A percentile compares a stretch with the other conserved stretches of the same genome.
phyloP scores from a whole-genome alignment of 2,113 vertebrate species.

The Siphamia tubifer region DNA sequence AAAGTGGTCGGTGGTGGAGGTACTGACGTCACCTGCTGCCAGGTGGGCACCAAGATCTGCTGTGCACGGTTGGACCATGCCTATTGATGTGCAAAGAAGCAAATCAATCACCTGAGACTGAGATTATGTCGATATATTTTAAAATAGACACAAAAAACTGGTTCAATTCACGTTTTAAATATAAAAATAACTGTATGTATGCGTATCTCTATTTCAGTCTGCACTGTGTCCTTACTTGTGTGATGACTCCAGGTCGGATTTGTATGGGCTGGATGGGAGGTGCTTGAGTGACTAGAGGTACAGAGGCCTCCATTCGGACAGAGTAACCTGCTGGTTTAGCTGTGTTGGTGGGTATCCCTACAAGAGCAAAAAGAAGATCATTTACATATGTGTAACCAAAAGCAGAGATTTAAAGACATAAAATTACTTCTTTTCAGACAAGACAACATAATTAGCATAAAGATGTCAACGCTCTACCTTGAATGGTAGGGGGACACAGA shows the following conservation, averaged over 20 bases:
- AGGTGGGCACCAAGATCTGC: constrained; percentile 93
- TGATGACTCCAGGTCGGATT: constrained; percentile 92
- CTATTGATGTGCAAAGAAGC: constrained; percentile 63
- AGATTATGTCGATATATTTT: too few species aligned
- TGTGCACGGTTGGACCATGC: constrained; percentile 92
- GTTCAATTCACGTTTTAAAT: too few species aligned
- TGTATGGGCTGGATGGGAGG: constrained; percentile 91
- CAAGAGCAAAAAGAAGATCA: constrained; percentile 15
- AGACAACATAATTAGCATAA: neutral
- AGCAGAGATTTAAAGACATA: neutral
- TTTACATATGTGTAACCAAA: neutral
- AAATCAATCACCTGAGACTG: neutral
- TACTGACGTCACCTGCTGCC: constrained; percentile 91
- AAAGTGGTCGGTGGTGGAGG: constrained; percentile 86
- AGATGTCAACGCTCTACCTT: constrained; percentile 81
- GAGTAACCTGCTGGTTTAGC: constrained; percentile 90
- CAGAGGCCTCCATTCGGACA: constrained; percentile 90
- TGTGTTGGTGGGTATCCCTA: constrained; percentile 89
- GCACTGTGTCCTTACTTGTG: constrained; percentile 82
- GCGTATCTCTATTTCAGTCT: neutral
- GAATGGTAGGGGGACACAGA: constrained; percentile 91
- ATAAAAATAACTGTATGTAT: neutral
- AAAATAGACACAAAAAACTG: too few species aligned
- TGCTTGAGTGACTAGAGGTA: constrained; percentile 92
- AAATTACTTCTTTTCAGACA: neutral